phyloP scores from a whole-genome alignment of 2,113 vertebrate species.

The Rhea pennata region DNA sequence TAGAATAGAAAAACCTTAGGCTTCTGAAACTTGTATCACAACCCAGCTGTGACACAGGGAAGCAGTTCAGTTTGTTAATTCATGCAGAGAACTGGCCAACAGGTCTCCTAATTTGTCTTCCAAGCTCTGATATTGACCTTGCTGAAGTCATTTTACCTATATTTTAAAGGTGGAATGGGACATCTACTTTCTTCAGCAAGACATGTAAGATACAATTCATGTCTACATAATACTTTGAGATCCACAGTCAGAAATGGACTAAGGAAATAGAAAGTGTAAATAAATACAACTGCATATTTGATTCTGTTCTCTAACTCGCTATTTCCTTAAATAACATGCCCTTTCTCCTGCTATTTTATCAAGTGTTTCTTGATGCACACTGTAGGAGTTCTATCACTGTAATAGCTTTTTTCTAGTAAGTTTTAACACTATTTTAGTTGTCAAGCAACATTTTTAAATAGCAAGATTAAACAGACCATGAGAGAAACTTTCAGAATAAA shows the following conservation, averaged over 20 bases:
- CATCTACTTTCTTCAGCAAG: not conserved
- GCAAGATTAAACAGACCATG: not conserved
- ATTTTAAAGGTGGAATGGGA: not conserved
- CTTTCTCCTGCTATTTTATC: not conserved
- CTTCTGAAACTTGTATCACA: not conserved
- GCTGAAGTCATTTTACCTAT: not conserved
- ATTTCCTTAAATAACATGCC: conserved; percentile 2
- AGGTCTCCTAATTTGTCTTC: not conserved
- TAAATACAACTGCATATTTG: not conserved
- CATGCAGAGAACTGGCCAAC: not conserved
- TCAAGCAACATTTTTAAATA: not conserved
- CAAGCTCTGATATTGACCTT: not conserved
- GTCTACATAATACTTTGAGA: not conserved
- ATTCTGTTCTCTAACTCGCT: not conserved
- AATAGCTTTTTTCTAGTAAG: not conserved
- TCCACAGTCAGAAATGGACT: not conserved
- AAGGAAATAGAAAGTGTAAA: not conserved
- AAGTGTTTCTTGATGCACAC: not conserved
- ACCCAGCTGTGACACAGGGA: not conserved
- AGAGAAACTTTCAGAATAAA: conserved; percentile 21
- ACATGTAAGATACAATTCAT: not conserved
- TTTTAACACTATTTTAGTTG: conserved; percentile 17
- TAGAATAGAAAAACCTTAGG: not conserved
- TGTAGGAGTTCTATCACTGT: not conserved
- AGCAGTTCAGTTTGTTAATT: not conserved